Percentiles rank a stretch among this genome's conserved stretches.
Evolutionary conservation across 2,113 vertebrate species (phyloP).

Genomic region (Podarcis muralis): DNA sequence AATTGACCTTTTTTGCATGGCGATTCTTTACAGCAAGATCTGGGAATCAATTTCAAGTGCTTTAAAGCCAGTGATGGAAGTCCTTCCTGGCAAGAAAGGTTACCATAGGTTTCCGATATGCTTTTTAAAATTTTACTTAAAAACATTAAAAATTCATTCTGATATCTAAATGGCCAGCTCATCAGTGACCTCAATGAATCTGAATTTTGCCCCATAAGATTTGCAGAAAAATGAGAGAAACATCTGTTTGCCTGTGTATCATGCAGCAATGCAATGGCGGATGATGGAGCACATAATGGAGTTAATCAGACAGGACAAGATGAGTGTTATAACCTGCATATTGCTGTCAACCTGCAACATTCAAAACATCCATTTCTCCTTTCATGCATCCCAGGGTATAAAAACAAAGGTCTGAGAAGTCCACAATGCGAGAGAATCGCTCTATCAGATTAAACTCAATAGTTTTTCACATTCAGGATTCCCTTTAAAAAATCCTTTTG

Average conservation of each 20-base stretch:
- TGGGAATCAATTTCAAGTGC: not conserved
- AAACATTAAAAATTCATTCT: not conserved
- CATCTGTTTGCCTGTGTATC: constrained; percentile 32
- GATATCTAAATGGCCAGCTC: not conserved
- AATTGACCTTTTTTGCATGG: not conserved
- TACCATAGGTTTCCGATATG: not conserved
- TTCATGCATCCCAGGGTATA: constrained; percentile 75
- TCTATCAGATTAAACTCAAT: not conserved
- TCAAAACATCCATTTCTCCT: constrained; percentile 61
- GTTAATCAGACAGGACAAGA: constrained; percentile 74
- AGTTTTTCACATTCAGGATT: not conserved
- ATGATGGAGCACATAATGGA: constrained; percentile 30
- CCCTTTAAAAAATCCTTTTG: no score
- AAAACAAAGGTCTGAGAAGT: constrained; percentile 78
- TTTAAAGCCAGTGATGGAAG: not conserved
- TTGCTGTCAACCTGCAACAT: constrained; percentile 51
- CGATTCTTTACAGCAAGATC: not conserved
- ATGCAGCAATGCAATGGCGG: constrained; percentile 58
- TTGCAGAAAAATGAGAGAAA: constrained; percentile 15
- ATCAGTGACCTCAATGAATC: constrained; percentile 16
- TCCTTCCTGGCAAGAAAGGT: not conserved
- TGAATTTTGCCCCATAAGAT: constrained; percentile 41
- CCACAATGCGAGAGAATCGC: not conserved
- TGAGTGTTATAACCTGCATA: constrained; percentile 54
- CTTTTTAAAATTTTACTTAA: not conserved